These are phyloP conservation scores for Fratercula arctica DNA, from an alignment of 2,797 vertebrate species.

Conservation along the genomic window DNA sequence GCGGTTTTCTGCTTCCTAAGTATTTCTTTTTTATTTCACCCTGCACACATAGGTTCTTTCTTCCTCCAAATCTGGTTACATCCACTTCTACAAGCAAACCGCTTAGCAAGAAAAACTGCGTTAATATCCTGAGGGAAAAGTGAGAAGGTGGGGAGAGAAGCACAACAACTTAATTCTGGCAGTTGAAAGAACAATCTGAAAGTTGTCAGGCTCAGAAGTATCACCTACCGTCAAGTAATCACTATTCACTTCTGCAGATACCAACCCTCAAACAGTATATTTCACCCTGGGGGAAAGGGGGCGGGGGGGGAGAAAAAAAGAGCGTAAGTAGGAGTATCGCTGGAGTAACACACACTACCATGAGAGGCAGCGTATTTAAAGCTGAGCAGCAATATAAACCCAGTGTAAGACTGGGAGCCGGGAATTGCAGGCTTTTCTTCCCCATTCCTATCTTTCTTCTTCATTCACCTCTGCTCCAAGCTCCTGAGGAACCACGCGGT, in stretches of 20 bases:
- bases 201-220: slow-evolving; percentile 34
- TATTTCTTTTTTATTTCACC: neutral
- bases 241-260: slow-evolving; percentile 11
- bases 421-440: neutral
- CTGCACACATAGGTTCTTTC: neutral
- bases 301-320: neutral
- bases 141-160: slow-evolving; percentile 50
- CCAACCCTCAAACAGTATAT: neutral
- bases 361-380: neutral
- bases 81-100: neutral
- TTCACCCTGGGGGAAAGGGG: neutral
- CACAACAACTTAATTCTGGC: slow-evolving; percentile 56
- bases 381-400: neutral
- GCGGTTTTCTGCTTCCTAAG: neutral
- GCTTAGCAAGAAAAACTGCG: slow-evolving; percentile 31
- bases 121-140: slow-evolving; percentile 53
- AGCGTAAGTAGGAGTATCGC: neutral
- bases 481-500: rapidly evolving
- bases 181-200: slow-evolving; percentile 55
- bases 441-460: neutral
- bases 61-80: slow-evolving; percentile 23
- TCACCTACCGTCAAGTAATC: neutral
- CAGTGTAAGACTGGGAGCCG: neutral
- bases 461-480: neutral
- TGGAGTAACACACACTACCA: neutral